phyloP scores from a whole-genome alignment of 2,797 vertebrate species.

The Cuniculus paca region DNA sequence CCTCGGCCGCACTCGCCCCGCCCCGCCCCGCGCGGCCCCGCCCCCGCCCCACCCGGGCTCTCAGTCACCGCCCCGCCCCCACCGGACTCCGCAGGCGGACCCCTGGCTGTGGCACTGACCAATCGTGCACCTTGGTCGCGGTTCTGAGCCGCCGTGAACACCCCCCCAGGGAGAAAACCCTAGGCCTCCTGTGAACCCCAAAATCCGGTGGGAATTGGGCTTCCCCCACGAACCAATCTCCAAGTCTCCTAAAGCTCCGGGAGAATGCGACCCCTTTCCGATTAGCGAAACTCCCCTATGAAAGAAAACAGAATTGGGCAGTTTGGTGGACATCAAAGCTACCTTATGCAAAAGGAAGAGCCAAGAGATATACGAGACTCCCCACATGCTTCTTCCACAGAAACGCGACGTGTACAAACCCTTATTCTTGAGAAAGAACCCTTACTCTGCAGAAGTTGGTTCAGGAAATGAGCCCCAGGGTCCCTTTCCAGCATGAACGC shows the following conservation, averaged over 20 bases:
- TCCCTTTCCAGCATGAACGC: neutral
- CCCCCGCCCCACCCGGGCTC: neutral
- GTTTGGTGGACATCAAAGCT: neutral
- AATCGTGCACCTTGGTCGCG: neutral
- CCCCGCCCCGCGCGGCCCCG: neutral
- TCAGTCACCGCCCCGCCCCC: neutral
- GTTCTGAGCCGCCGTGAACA: neutral
- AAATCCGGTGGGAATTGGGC: neutral
- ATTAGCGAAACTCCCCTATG: neutral
- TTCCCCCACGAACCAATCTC: neutral
- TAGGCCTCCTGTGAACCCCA: neutral
- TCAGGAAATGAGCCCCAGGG: neutral
- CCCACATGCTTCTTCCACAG: neutral
- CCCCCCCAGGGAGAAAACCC: neutral
- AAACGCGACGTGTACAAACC: neutral
- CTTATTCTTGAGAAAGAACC: neutral
- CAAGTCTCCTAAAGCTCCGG: neutral
- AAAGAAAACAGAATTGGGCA: conserved; percentile 18
- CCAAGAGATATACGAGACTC: neutral
- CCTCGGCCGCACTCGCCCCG: neutral
- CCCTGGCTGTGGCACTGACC: neutral
- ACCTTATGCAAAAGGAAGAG: neutral
- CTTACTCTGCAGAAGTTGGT: neutral
- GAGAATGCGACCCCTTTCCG: neutral
- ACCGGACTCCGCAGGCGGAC: neutral